phyloP scores from a whole-genome alignment of 2,888 invertebrate genomes.

The Parelbella ahira region DNA sequence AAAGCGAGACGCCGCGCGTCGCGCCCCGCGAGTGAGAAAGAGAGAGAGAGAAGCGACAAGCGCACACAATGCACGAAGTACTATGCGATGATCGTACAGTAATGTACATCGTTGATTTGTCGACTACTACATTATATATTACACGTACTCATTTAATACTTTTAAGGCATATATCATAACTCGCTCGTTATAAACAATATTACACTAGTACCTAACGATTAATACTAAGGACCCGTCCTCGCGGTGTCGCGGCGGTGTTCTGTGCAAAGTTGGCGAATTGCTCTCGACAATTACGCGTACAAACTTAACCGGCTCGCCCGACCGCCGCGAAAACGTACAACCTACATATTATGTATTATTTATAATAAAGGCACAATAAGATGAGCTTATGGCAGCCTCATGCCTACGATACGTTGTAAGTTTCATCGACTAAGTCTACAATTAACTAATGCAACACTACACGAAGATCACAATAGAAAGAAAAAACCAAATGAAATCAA shows the following conservation, averaged over 20 bases:
- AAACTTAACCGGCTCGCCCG: conserved; percentile 17
- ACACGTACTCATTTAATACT: conserved; percentile 76
- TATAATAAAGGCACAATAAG: conserved; percentile 59
- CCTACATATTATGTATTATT: conserved; percentile 14
- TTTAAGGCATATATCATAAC: conserved; percentile 73
- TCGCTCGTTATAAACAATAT: conserved; percentile 47
- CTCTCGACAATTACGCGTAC: conserved; percentile 12
- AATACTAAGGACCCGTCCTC: conserved; percentile 28
- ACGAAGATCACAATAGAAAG: conserved; percentile 35
- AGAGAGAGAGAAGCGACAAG: conserved; percentile 55
- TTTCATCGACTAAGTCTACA: conserved; percentile 44
- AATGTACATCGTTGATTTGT: conserved; percentile 70
- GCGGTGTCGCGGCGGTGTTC: conserved; percentile 7
- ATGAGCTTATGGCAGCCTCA: conserved; percentile 64
- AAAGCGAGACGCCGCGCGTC: too few species aligned
- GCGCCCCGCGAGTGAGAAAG: too few species aligned
- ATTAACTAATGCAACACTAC: conserved; percentile 42
- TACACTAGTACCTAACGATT: conserved; percentile 57
- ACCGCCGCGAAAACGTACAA: conserved; percentile 29
- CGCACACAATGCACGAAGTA: conserved; percentile 71
- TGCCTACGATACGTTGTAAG: conserved; percentile 54
- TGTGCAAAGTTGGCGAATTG: conserved; percentile 19
- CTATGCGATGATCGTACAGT: conserved; percentile 76
- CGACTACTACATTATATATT: conserved; percentile 50
- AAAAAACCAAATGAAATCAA: conserved; percentile 39